Evolutionary conservation across 2,888 invertebrate genomes (phyloP), one percentile per base, ranked within the genome.

Genomic region (Tetropium fuscum): DNA sequence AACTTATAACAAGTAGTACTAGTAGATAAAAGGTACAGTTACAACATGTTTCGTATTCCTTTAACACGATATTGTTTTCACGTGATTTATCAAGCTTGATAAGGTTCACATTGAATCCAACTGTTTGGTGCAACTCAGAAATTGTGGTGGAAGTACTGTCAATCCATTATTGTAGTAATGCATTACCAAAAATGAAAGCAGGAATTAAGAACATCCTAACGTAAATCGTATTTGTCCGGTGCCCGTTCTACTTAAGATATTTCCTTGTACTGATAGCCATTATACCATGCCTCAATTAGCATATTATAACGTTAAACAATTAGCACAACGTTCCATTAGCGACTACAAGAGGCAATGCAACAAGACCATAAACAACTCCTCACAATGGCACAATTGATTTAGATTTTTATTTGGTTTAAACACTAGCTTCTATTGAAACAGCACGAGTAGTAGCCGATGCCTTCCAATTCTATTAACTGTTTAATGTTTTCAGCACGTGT

Each of bases 331-430:
- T 34, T 34, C 34, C 13, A 34, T 34, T 34, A 34, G 15, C 34
- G 15, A 34, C 15, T 15, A 3, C 2, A 13, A 13, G 15, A 34
- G 7, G 11, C 15, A 34, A 13, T 15, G 34, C 34, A n/a, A n/a
- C n/a, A 34, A 34, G 13, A 34, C 15, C 34, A 34, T 34, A 34
- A 34, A 34, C 13, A 34, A 34, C 13, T 1, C 2, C 13, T 34
- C 7, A 34, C 34, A 34, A 34, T 34, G 15, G 34, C 7, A 15
- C 34, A 34, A 34, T 34, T 34, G 13, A 34, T 15, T 32, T 34
- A 13, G 2, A 34, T 15, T 15, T 6, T 34, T 34, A 13, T 32
- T 34, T 2, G 6, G 1, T 34, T n/a, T 34, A 15, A 34, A 13
- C 34, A 34, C 5, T 34, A 34, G 7, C 15, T 7, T 15, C 34